Conservation (phyloP, 1,140 invertebrate genomes). For the Globodera rostochiensis region DNA sequence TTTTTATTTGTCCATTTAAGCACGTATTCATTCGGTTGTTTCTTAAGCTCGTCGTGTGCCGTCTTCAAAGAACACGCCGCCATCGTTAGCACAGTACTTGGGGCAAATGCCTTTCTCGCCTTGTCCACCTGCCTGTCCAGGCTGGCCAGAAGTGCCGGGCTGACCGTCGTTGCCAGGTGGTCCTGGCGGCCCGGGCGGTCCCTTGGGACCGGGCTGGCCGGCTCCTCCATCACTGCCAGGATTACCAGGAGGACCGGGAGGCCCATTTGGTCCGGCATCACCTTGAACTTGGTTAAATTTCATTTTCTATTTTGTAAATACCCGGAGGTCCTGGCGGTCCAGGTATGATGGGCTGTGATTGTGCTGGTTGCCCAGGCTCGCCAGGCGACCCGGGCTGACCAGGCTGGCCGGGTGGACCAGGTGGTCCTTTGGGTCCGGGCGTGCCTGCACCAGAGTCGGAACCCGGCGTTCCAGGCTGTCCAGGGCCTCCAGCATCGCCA, state of each 20-base stretch:
- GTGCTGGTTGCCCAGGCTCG: conserved; percentile 33
- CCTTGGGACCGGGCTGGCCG: conserved; percentile 34
- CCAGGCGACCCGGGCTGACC: conserved; percentile 36
- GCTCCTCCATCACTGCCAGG: conserved; percentile 33
- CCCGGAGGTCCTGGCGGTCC: conserved; percentile 35
- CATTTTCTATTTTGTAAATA: conserved; percentile 35
- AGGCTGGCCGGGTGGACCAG: conserved; percentile 37
- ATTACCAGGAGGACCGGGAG: conserved; percentile 33
- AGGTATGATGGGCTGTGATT: conserved; percentile 12
- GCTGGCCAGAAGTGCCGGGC: conserved; percentile 40
- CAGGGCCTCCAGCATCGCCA: neutral
- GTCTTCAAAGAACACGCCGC: conserved; percentile 51
- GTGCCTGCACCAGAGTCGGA: neutral
- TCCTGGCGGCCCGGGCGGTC: conserved; percentile 38
- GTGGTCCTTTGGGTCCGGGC: conserved; percentile 27
- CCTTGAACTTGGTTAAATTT: neutral
- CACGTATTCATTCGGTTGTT: neutral
- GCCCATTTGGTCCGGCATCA: conserved; percentile 33
- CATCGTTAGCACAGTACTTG: conserved; percentile 51
- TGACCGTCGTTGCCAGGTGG: conserved; percentile 40
- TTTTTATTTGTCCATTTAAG: no score
- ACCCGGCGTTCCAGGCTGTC: conserved; percentile 22
- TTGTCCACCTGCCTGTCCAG: conserved; percentile 38
- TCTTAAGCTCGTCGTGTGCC: conserved; percentile 37
- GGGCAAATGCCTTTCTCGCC: conserved; percentile 53